phyloP scores from a whole-genome alignment of 2,113 vertebrate genomes.

The Chlorodrepanis virens region DNA sequence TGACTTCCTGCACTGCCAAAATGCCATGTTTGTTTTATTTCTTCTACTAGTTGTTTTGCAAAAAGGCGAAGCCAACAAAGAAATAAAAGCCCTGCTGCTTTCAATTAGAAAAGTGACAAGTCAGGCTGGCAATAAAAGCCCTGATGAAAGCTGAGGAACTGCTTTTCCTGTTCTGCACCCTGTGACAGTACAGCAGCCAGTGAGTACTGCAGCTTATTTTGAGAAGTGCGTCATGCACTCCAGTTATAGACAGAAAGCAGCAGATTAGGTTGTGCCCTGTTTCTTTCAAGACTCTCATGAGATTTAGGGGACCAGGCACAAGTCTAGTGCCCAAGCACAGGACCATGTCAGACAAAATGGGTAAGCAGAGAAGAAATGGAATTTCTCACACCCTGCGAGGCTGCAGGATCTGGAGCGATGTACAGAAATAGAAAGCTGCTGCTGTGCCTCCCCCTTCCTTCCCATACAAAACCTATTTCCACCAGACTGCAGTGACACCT shows the following conservation, averaged over 20 bases:
- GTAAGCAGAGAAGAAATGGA: background rate
- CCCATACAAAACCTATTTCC: background rate
- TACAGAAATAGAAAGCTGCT: background rate
- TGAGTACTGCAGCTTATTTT: conserved; percentile 20
- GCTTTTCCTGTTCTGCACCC: background rate
- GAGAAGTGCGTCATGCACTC: conserved; percentile 13
- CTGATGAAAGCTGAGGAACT: background rate
- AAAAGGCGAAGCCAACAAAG: background rate
- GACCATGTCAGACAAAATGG: background rate
- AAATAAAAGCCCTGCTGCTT: background rate
- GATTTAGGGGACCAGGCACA: background rate
- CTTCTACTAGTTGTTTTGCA: background rate
- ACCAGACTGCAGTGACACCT: background rate
- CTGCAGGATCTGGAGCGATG: background rate
- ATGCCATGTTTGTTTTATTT: background rate
- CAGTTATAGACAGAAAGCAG: conserved; percentile 21
- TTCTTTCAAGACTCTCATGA: background rate
- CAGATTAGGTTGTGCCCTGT: background rate
- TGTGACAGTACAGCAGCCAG: background rate
- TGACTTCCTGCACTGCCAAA: background rate
- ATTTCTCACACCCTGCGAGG: background rate
- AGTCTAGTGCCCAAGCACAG: background rate
- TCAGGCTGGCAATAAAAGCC: background rate
- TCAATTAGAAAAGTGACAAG: background rate
- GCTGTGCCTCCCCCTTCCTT: background rate